Evolutionary conservation across 37 sponge, comb jelly and placozoan species (phyloP).

Genomic region (Oscarella lobularis): DNA sequence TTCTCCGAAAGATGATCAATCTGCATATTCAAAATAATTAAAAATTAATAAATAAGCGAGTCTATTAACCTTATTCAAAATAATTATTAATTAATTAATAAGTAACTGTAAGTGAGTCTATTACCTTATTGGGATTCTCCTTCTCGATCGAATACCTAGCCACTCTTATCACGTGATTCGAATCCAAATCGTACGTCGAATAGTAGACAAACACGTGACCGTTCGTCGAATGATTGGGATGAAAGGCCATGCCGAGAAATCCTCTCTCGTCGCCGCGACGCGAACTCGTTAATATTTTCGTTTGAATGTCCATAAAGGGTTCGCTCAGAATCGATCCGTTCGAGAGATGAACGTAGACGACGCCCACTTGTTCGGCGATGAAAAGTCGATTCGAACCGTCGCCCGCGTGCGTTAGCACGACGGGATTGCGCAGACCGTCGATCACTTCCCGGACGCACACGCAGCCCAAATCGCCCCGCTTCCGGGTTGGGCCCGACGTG

Average conservation of each 20-base stretch:
- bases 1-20: background rate
- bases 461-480: conserved; percentile 14
- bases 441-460: conserved; percentile 43
- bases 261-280: conserved; percentile 59
- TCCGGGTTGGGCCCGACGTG: background rate
- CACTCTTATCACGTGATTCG: conserved; percentile 27
- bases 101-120: background rate
- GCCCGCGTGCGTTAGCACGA: conserved; percentile 27
- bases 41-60: too few relatives aligned
- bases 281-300: conserved; percentile 11
- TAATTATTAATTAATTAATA: background rate
- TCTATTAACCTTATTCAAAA: too few relatives aligned
- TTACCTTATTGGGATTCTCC: conserved; percentile 3
- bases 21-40: background rate
- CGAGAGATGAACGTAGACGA: conserved; percentile 19
- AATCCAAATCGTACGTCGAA: background rate
- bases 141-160: conserved; percentile 23
- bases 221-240: conserved; percentile 35
- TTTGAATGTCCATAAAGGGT: conserved; percentile 47
- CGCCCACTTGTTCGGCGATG: conserved; percentile 57
- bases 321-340: conserved; percentile 16
- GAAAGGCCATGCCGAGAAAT: conserved; percentile 58
- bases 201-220: conserved; percentile 52
- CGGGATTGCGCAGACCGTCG: conserved; percentile 34
- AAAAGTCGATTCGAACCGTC: conserved; percentile 52